phyloP scores from a whole-genome alignment of 2,113 vertebrate species.

The Indicator indicator region DNA sequence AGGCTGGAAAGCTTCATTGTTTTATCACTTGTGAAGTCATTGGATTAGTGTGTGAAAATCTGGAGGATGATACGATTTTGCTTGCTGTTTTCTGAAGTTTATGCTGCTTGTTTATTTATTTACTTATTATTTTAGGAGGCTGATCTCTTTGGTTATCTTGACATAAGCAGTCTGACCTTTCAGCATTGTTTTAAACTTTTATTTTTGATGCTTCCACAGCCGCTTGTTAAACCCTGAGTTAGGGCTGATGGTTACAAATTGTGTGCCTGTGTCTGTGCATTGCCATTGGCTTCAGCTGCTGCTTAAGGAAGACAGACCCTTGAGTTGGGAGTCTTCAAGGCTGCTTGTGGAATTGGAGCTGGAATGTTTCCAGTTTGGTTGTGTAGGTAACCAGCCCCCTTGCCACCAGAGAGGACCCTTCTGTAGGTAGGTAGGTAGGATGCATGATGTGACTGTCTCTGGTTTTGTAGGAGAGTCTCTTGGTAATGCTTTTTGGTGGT shows the following conservation, averaged over 20 bases:
- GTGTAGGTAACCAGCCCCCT: background rate
- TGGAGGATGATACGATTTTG: background rate
- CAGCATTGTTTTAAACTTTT: background rate
- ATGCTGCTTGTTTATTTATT: background rate
- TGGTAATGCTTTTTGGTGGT: background rate
- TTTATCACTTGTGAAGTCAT: background rate
- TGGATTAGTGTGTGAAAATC: background rate
- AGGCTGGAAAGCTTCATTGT: background rate
- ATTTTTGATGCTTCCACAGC: background rate
- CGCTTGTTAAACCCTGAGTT: background rate
- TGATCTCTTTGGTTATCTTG: background rate
- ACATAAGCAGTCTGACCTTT: background rate
- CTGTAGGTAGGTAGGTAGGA: no score
- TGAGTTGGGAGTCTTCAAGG: background rate
- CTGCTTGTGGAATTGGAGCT: background rate
- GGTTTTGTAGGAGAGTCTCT: background rate
- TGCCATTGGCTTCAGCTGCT: background rate
- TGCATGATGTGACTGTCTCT: accelerated
- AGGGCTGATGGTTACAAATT: background rate
- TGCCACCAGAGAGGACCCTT: background rate
- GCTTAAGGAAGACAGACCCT: background rate
- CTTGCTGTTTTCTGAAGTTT: background rate
- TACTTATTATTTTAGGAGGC: background rate
- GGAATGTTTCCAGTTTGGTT: background rate
- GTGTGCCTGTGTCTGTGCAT: accelerated